Conservation (phyloP, 2,797 vertebrate species). For the Australoheros facetus region DNA sequence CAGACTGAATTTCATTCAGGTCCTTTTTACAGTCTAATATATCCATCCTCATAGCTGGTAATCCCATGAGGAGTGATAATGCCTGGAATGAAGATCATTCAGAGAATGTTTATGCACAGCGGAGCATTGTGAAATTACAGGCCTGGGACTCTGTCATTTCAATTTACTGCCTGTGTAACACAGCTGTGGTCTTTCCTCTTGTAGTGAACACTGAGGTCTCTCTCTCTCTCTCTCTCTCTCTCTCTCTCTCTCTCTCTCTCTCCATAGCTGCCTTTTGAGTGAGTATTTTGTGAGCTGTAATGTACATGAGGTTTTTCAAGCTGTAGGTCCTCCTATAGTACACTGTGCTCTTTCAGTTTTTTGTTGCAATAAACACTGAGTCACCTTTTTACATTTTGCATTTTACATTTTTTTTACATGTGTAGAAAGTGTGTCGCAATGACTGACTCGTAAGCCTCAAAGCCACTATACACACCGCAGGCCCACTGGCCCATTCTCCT, state of each 20-base stretch:
- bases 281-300: background rate
- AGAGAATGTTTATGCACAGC: slow-evolving; percentile 69
- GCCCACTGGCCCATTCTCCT: slow-evolving; percentile 38
- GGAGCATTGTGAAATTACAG: slow-evolving; percentile 70
- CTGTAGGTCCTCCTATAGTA: background rate
- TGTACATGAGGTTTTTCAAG: background rate
- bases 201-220: slow-evolving; percentile 14
- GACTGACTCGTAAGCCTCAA: slow-evolving; percentile 47
- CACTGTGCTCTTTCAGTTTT: background rate
- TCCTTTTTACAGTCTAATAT: slow-evolving; percentile 51
- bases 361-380: slow-evolving; percentile 1
- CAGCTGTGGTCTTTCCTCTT: slow-evolving; percentile 51
- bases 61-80: slow-evolving; percentile 61
- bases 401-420: background rate
- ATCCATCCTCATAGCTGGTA: slow-evolving; percentile 53
- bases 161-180: slow-evolving; percentile 59
- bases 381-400: slow-evolving; percentile 29
- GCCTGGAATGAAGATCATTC: slow-evolving; percentile 71
- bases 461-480: slow-evolving; percentile 38
- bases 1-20: slow-evolving; percentile 41
- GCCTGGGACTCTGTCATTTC: slow-evolving; percentile 52
- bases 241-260: background rate
- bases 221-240: background rate
- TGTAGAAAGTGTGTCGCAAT: slow-evolving; percentile 17
- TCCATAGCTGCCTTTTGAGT: slow-evolving; percentile 1